Evolutionary conservation across 2,113 vertebrate genomes (phyloP), one percentile per base, ranked within the genome.

Genomic region (Tringa solitaria): DNA sequence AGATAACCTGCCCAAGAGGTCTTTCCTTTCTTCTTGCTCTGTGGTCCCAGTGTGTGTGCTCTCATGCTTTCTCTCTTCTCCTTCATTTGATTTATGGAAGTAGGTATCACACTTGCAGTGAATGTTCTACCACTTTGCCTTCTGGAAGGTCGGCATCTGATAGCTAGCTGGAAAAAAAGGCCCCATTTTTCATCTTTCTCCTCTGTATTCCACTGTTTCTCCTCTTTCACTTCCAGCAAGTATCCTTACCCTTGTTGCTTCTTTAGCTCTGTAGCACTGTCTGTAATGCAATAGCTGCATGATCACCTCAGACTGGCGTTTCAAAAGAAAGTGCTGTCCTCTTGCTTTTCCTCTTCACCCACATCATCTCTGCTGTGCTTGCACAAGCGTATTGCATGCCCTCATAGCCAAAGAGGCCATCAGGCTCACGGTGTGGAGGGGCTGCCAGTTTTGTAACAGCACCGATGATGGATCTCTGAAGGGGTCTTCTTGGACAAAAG

Each of bases 391-490:
- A 18, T 6, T 61, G 16, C 12, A 2, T 39, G 51, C 43, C 26
- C 37, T 70, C 19, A 6, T 12, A 45, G 33, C 18, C 30, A 21
- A n/a, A 33, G 37, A 63, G 27, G 14, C 32, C 12, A 4, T 21
- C 9, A 1, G 12, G n/a, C 32, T 79, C 2, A 0, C 13, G 5
- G 10, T 21, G n/a, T 46, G 79, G 24, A 35, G 33, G 27, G 23
- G 4, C 19, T 3, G 15, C 59, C 32, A 1, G 0, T 45, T 35
- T 50, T 91, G 10, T 37, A 32, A n/a, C 16, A 23, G 19, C 32
- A 22, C 30, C 37, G 20, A 20, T 33, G 35, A 6, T 5, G 48
- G 14, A 12, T 35, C 30, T 69, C 45, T 68, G 32, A 37, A 69
- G n/a, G 24, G 17, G 2, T 17, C 18, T 64, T 50, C 22, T 69